Base-by-base conservation (phyloP, 2,113 vertebrate species). In the Camelus dromedarius region DNA sequence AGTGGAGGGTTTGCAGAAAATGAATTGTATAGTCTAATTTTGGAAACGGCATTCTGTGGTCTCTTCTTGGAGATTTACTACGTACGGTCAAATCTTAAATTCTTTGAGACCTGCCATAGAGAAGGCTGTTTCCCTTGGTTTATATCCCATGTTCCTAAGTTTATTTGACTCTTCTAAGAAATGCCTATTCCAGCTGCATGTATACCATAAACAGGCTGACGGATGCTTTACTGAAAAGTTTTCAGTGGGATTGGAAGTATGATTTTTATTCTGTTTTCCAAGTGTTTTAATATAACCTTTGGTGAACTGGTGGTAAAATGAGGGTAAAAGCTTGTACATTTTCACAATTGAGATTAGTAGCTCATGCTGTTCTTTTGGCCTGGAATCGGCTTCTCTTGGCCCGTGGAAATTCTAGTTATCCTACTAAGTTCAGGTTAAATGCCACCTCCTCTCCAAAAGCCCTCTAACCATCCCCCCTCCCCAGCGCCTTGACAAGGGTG, bases 131-230 rank as follows among this genome's bases (percentile, higher is more conserved):
- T 52, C 26, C 28, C 8, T 76, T 92, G 38, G n/a, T 24, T 38
- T 58, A 12, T 77, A 67, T 35, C 38, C 56, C 54, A 48, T 30
- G 56, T 82, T 64, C 24, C 38, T 79, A 60, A 83, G 28, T 69
- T 82, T 90, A 58, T 87, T 72, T 58, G 48, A 73, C 32, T 20
- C 30, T 54, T 79, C 82, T 89, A 70, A 93, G 70, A 94, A 93
- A 56, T 86, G 42, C 24, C 48, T 80, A 16, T 70, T 76, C 18
- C 56, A 89, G 56, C 42, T 35, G 26, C n/a, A 42, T 50, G 3
- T 83, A 42, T 42, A 42, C 5, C 38, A 60, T 80, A 60, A 73
- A 46, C 67, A 60, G 26, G 70, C 19, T 24, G 30, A 66, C 54
- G 54, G 73, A n/a, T 24, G 30, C 50, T 70, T 56, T 62, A 38